Conservation (phyloP, 2,113 vertebrate species). For the Lathamus discolor region DNA sequence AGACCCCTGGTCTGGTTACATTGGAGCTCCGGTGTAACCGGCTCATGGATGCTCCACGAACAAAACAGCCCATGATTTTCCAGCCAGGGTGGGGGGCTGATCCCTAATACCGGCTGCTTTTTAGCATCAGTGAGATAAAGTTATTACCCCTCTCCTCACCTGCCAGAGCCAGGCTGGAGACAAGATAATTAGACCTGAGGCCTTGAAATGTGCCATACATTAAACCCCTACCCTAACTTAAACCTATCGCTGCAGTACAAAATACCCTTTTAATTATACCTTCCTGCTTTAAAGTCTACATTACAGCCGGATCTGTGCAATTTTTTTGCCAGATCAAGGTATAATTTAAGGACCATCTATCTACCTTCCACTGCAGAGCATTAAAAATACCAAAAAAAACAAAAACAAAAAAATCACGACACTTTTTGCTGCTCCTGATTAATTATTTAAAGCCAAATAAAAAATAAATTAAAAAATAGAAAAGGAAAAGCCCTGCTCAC, state of each 20-base stretch:
- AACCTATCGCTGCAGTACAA: background rate
- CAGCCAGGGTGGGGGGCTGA: background rate
- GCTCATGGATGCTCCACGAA: accelerated
- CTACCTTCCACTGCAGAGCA: background rate
- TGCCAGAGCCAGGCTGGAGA: background rate
- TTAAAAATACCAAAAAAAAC: background rate
- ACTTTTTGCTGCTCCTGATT: background rate
- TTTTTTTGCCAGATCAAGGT: background rate
- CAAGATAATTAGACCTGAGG: background rate
- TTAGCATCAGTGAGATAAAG: background rate
- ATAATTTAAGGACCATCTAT: background rate
- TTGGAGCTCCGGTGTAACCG: background rate
- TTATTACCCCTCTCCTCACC: background rate
- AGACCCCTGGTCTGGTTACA: background rate
- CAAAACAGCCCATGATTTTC: accelerated
- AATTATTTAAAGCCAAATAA: background rate
- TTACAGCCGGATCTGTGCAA: background rate
- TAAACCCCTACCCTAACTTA: background rate
- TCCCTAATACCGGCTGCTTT: background rate
- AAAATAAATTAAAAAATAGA: background rate
- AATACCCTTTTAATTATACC: background rate
- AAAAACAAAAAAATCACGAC: background rate
- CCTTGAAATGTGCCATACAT: background rate
- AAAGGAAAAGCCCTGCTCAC: background rate
- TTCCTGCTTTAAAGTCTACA: background rate